Evolutionary conservation across 2,113 vertebrate genomes (phyloP), one percentile per base, ranked within the genome.

Genomic region (Pygoscelis adeliae): DNA sequence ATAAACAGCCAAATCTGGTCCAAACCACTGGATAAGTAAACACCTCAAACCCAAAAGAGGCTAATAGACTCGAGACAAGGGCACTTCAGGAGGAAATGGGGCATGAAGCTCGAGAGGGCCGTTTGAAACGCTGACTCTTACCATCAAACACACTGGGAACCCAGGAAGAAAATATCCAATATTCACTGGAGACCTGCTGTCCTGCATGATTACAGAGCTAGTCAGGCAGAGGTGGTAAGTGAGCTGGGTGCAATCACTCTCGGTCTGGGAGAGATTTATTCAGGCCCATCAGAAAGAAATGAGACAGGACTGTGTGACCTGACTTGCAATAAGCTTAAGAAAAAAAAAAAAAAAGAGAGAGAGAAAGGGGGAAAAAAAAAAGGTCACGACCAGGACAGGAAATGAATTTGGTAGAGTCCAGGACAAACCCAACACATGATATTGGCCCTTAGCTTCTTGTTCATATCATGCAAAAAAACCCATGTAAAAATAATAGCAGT

Each of bases 291-390:
- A 92, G 73, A 91, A 97, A 81, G 67, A 87, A 95, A 92, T 0
- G n/a, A 90, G 94, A 85, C 78, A 95, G 56, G 29, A 56, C 25
- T 90, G 38, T 88, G 90, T 96, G 97, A 98, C 83, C 77, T 91
- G 97, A 96, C 83, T 96, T 72, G 59, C 65, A 97, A 97, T 90
- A 92, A 90, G 87, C 83, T 90, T 94, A 50, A 85, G 63, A 83
- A 59, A 90, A 84, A 84, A 27, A 8, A 8, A 82, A 85, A 83
- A 82, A 23, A 7, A 81, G 81, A 49, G 83, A 70, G 83, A 59
- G 87, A 84, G 82, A 27, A 8, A 82, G 8, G 13, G 13, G 13
- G 38, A 82, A 69, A 84, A 62, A 89, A 83, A 84, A 23, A 6
- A 79, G 79, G 73, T 81, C 72, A 84, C 29, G 55, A 65, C 42